A percentile compares a stretch with the other conserved stretches of the same genome.
phyloP scores from a whole-genome alignment of 2,113 vertebrate species.

The Pavo muticus region DNA sequence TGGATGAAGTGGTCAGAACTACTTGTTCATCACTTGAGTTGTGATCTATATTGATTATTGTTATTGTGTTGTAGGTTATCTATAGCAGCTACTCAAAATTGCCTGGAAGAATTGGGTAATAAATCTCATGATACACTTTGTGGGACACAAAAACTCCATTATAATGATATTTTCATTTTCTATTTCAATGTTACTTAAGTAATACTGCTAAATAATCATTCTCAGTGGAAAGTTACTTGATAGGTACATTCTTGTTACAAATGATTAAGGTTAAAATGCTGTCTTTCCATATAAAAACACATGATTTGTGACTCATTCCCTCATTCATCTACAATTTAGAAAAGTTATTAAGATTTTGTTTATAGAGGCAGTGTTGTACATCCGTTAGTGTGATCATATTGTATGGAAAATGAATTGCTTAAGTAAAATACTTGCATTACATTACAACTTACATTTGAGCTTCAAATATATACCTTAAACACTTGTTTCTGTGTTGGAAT shows the following conservation, averaged over 20 bases:
- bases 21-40: conserved; percentile 57
- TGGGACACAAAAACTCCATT: conserved; percentile 53
- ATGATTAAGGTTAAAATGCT: not conserved
- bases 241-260: not conserved
- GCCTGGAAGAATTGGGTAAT: conserved; percentile 57
- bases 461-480: not conserved
- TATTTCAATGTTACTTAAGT: conserved; percentile 44
- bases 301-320: not conserved
- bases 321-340: conserved; percentile 18
- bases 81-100: conserved; percentile 66
- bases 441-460: not conserved
- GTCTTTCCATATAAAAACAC: not conserved
- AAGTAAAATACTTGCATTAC: not conserved
- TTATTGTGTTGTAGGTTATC: conserved; percentile 66
- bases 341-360: not conserved
- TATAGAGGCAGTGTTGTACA: not conserved
- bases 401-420: not conserved
- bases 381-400: not conserved
- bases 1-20: conserved; percentile 54
- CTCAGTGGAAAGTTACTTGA: not conserved
- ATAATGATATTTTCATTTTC: conserved; percentile 46
- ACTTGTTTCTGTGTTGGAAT: not conserved
- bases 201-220: conserved; percentile 20
- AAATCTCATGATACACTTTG: conserved; percentile 59
- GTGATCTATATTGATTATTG: conserved; percentile 53